Base-by-base conservation (phyloP, 2,113 vertebrate species). In the Probosciger aterrimus region DNA sequence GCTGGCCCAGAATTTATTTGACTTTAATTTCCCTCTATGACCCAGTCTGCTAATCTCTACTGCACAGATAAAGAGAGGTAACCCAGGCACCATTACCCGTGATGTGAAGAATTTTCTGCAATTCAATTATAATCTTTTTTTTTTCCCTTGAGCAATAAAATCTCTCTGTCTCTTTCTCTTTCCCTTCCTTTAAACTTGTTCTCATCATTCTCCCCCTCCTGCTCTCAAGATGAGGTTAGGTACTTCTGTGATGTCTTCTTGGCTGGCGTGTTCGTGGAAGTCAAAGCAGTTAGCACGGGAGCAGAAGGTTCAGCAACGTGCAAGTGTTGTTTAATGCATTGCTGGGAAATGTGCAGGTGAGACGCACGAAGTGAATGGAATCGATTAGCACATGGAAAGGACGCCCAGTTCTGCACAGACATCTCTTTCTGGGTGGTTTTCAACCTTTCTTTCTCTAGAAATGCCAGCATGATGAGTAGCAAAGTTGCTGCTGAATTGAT, bases 1-100 rank as follows among this genome's bases (percentile, higher is more conserved):
- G 74, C 80, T 93, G 62, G 88, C 76, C 77, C 65, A 67, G 80
- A 95, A 96, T 97, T 92, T 96, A 96, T 96, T 96, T 93, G 93
- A 90, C 92, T 96, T 96, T 97, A 96, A 96, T 96, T 94, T 95
- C 90, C 77, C 77, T 95, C 96, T 97, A 96, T 96, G 92, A 95
- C 93, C 90, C 92, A 8, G 37, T 89, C 93, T 94, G 92, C 92
- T 97, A 95, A 96, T 96, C 93, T 96, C 92, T 96, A 86, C 84
- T 93, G 92, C 95, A 82, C 88, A 96, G 93, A 96, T 97, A 96
- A 97, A 96, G 90, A 92, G 96, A 95, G 92, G 95, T 94, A 97
- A 94, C 96, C 92, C 95, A 93, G 93, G 91, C 95, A 96, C 94
- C 95, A 89, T 96, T 94, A 96, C 91, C 69, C 5, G 0, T 46